Evolutionary conservation across 2,888 invertebrate genomes (phyloP).

Genomic region (Zaprionus lineosus): DNA sequence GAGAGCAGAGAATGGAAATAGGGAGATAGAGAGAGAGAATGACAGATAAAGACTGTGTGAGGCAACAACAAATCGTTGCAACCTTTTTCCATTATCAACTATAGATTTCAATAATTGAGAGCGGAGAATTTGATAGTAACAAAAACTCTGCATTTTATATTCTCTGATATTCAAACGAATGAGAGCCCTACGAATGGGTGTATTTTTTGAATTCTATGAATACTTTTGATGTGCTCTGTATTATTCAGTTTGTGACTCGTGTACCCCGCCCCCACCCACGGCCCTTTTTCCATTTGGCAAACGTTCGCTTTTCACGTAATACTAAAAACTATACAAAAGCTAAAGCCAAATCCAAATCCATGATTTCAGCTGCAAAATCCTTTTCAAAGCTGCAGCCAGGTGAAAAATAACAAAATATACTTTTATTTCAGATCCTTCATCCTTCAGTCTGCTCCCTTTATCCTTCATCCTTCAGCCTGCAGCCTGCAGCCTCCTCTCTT

Average conservation of each 20-base stretch:
- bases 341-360: conserved; percentile 68
- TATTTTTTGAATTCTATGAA: no score
- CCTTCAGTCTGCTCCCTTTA: no score
- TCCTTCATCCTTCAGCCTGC: no score
- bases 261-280: no score
- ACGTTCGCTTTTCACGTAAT: conserved; percentile 40
- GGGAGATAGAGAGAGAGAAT: conserved; percentile 10
- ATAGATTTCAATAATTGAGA: no score
- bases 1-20: conserved; percentile 46
- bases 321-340: conserved; percentile 56
- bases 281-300: conserved; percentile 23
- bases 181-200: no score
- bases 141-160: no score
- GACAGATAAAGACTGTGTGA: not conserved
- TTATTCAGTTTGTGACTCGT: not conserved
- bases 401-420: conserved; percentile 67
- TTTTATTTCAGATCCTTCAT: conserved; percentile 30
- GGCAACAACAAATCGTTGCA: no score
- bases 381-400: conserved; percentile 71
- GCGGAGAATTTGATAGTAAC: no score
- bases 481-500: no score
- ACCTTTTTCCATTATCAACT: no score
- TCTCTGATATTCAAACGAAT: no score
- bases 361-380: conserved; percentile 68
- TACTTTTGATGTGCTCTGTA: not conserved